Base-by-base conservation (phyloP, 1,140 invertebrate genomes). In the Drosophila nannoptera region DNA sequence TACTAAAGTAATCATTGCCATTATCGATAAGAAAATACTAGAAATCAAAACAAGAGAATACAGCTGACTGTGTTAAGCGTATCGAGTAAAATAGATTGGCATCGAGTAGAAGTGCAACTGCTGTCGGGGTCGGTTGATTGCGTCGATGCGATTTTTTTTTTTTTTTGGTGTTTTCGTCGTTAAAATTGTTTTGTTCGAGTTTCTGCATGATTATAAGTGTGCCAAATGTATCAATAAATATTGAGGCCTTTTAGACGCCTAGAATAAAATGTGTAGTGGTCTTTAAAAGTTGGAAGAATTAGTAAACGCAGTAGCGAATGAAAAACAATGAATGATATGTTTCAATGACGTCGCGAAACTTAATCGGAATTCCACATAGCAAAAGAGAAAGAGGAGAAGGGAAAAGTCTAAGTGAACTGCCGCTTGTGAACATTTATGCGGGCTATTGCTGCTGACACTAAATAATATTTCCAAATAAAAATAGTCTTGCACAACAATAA, bases 291-390 rank as follows among this genome's bases (percentile, higher is more conserved):
- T 62, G 43, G 31, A 52, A 67, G 64, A 72, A 60, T 50, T 22
- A 11, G 8, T 43, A 8, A 9, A 29, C 62, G 67, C 63, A 61
- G 63, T 42, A 66, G 64, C 52, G 22, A 69, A 9, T 32, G 52
- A 56, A 66, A 38, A 69, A 69, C 73, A 72, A 42, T 63, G 42
- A 69, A 73, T 55, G 46, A 49, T 68, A 70, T 69, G 45, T 65
- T 69, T 77, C 75, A 82, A 74, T 82, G 71, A 82, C 78, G 78
- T 82, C 78, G 78, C 75, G 75, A 73, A 73, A 46, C 59, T 5
- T 77, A 70, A 38, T 40, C 55, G 70, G 63, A 43, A 64, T 59
- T 61, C 58, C 54, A 59, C 69, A 81, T 73, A 81, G 58, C 55
- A 59, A 77, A 66, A 77, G 38, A 71, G 59, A 62, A 75, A 75